A percentile compares a stretch with the other conserved stretches of the same genome.
Conservation (phyloP, 2,113 vertebrate species). For the Sorex araneus region DNA sequence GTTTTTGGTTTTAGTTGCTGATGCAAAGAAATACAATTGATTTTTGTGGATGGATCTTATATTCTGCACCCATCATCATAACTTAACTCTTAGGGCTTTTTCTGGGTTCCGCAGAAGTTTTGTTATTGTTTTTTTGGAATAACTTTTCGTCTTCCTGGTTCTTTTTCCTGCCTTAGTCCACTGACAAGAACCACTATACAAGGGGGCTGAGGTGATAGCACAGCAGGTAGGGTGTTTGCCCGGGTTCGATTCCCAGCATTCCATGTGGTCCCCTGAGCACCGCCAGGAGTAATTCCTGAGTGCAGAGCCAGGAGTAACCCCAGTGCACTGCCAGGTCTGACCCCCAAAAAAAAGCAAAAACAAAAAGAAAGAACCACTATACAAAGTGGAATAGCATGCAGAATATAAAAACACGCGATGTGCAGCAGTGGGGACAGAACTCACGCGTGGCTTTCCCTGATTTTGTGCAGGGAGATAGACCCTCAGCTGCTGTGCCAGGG, state of each 20-base stretch:
- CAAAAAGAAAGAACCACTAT: neutral
- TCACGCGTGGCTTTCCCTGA: neutral
- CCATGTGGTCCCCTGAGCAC: no score
- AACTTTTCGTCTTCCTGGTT: neutral
- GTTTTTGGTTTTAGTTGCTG: neutral
- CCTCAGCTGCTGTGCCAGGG: neutral
- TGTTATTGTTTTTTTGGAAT: neutral
- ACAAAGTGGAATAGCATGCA: neutral
- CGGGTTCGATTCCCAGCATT: no score
- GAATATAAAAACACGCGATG: neutral
- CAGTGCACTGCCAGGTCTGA: no score
- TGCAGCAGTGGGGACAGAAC: neutral
- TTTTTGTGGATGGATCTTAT: slow-evolving; percentile 18
- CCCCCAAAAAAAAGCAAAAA: no score
- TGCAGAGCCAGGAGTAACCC: no score
- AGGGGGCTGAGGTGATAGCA: no score
- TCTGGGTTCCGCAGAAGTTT: neutral
- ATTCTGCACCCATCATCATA: neutral
- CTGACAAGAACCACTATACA: neutral
- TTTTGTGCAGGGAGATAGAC: neutral
- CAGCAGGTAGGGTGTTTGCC: no score
- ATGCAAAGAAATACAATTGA: neutral
- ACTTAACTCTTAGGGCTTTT: neutral
- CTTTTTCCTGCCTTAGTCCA: neutral
- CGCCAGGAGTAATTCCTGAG: no score